phyloP scores from a whole-genome alignment of 92 coral and sea anemone genomes.

The Desmophyllum pertusum region DNA sequence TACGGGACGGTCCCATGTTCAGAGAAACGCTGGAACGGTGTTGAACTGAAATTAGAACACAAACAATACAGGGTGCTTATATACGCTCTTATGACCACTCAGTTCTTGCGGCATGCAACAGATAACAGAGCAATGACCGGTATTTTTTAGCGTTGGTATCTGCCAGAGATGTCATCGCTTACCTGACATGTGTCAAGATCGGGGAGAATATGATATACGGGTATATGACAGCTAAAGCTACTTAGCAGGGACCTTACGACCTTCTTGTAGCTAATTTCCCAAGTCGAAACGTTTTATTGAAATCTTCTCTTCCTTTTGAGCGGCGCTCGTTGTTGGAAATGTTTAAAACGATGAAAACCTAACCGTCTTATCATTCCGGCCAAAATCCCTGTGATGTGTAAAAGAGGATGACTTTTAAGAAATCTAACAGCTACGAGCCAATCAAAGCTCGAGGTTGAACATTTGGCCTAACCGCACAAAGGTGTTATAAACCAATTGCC shows the following conservation, averaged over 20 bases:
- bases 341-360: constrained; percentile 37
- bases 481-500: constrained; percentile 39
- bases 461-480: constrained; percentile 53
- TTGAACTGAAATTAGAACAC: constrained; percentile 42
- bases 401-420: constrained; percentile 49
- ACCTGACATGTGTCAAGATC: constrained; percentile 39
- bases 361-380: constrained; percentile 36
- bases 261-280: constrained; percentile 15
- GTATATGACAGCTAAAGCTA: constrained; percentile 68
- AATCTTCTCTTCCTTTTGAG: constrained; percentile 20
- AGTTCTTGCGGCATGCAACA: constrained; percentile 37
- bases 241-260: constrained; percentile 68
- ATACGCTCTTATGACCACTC: constrained; percentile 43
- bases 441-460: constrained; percentile 43
- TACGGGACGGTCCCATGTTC: constrained; percentile 41
- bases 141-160: constrained; percentile 43
- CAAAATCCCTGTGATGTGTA: constrained; percentile 51
- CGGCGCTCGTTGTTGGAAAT: constrained; percentile 1
- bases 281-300: constrained; percentile 5
- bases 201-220: constrained; percentile 45
- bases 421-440: constrained; percentile 51
- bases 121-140: constrained; percentile 58
- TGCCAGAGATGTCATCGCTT: constrained; percentile 45
- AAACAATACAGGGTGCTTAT: constrained; percentile 42
- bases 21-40: neutral